Base-by-base conservation (phyloP, 2,113 vertebrate species). In the Tragelaphus buxtoni region DNA sequence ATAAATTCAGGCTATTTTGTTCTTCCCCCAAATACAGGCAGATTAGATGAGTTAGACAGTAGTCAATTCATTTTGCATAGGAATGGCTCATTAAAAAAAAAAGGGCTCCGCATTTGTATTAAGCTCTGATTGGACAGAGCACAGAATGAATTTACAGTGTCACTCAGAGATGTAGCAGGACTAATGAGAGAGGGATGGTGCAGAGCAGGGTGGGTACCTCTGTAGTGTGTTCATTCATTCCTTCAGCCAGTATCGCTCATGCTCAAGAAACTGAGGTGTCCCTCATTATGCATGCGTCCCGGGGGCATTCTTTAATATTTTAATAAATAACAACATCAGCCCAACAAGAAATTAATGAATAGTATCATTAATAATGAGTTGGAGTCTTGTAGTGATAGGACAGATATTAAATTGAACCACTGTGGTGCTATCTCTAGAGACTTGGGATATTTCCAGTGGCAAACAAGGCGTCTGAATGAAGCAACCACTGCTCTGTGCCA, bases 321-420 rank as follows among this genome's bases (percentile, higher is more conserved):
- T 99, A 99, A 99, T 99, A 99, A 99, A 99, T 99, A 99, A 99
- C 99, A 99, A 99, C 99, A 99, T 99, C 99, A 99, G 99, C 99
- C 99, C 99, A 99, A 99, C 99, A 99, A 99, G 99, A 99, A 99
- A 99, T 99, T 99, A 99, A 99, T 99, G 99, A 99, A 99, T 99
- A 99, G 99, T 99, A 99, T 99, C 99, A 99, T 99, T 99, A 99
- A 99, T 99, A 99, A 99, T 99, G 99, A 99, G 99, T 99, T 99
- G n/a, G 98, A 99, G 99, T 98, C 99, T 99, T 99, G 99, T 99
- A 99, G 99, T 99, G 99, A 99, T 99, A 99, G 99, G 99, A 99
- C 99, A 99, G 99, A 99, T 99, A 99, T 99, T 99, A 99, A 99
- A 99, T 99, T 99, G 99, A 99, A 99, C 99, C 99, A 99, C 99